Evolutionary conservation across 2,888 invertebrate genomes (phyloP), one percentile per base, ranked within the genome.

Genomic region (Crocallis elinguaria): DNA sequence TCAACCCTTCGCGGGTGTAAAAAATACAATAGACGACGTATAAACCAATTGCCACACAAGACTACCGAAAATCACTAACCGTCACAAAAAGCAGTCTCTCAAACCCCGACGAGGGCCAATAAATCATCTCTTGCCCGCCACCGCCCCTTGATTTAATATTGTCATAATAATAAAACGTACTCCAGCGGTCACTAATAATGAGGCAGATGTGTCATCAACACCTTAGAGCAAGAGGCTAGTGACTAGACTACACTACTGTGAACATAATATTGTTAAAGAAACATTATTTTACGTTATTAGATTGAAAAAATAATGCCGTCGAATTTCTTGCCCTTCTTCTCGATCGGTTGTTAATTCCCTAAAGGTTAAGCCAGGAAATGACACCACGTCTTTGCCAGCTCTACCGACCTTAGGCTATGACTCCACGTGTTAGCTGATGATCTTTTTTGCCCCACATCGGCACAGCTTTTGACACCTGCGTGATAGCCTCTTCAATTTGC

Each of bases 391-490:
- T 29, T 38, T 50, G 35, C 27, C 67, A 14, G 23, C 44, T 69
- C 68, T 69, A 57, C 55, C 19, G 16, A 11, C 13, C 56, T 54
- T 66, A 72, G 49, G 81, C 84, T 82, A 56, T 79, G 81, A 13
- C 65, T 73, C 59, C 74, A 65, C 75, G 79, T 78, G 80, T 82
- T 78, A 66, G 71, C 79, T 88, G 89, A 88, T 89, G 86, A 86
- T 78, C 84, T 84, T 90, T 90, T 90, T 89, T 88, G 82, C 76
- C 67, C 73, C 76, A 78, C 77, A 81, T 73, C 80, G 80, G 80
- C 77, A 76, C 71, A 79, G 80, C 83, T 85, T 86, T 87, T 89
- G 89, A 88, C 88, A 88, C 89, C 88, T 89, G 89, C 88, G 69
- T 67, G 76, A 82, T 81, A 79, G 80, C 79, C 76, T 76, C 79